Evolutionary conservation across 2,113 vertebrate genomes (phyloP).

Genomic region (Calidris pugnax): DNA sequence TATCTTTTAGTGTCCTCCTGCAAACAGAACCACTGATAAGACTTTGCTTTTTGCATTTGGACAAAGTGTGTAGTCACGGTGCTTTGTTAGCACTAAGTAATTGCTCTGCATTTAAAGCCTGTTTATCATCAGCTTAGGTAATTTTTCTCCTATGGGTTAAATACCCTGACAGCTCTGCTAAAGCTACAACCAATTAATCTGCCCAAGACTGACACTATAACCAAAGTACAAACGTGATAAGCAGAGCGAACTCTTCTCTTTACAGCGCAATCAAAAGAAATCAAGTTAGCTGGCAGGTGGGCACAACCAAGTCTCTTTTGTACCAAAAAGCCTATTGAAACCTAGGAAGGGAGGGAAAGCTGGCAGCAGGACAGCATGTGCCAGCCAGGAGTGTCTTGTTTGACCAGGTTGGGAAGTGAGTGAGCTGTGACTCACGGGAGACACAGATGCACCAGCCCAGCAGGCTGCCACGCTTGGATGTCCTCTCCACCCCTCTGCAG

Average conservation of each 20-base stretch:
- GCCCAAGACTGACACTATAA: constrained; percentile 48
- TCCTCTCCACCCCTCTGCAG: not conserved
- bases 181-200: constrained; percentile 57
- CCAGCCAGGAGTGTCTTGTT: constrained; percentile 10
- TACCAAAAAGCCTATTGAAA: constrained; percentile 4
- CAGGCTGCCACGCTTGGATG: not conserved
- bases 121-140: constrained; percentile 57
- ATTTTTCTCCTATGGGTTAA: constrained; percentile 61
- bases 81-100: constrained; percentile 70
- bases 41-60: constrained; percentile 42
- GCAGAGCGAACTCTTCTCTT: constrained; percentile 30
- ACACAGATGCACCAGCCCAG: not conserved
- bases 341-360: not conserved
- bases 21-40: constrained; percentile 59
- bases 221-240: constrained; percentile 60
- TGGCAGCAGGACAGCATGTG: not conserved
- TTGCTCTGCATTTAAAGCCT: constrained; percentile 47
- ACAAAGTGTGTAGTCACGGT: constrained; percentile 57
- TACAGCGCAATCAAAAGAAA: constrained; percentile 22
- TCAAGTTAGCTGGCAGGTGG: constrained; percentile 11
- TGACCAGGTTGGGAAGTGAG: not conserved
- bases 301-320: not conserved
- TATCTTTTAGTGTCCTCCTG: constrained; percentile 47
- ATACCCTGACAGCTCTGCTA: constrained; percentile 46
- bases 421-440: constrained; percentile 9